Percentiles rank a stretch among this genome's conserved stretches.
Conservation (phyloP, 2,888 invertebrate species). For the Cyrtodaria siliqua region DNA sequence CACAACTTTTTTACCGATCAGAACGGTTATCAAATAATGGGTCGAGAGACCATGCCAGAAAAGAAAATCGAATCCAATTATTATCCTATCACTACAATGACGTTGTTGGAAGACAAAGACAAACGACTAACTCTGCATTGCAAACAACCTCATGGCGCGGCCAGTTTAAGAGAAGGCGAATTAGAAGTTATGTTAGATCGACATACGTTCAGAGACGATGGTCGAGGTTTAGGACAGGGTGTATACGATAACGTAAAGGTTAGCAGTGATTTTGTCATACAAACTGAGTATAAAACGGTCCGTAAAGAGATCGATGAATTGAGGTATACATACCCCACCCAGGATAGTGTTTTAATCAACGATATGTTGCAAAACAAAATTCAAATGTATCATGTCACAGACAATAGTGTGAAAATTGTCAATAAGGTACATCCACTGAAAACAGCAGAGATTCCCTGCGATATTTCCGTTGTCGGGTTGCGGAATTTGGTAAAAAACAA, state of each 20-base stretch:
- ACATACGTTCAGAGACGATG: constrained; percentile 80
- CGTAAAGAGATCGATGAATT: constrained; percentile 17
- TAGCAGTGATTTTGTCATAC: constrained; percentile 74
- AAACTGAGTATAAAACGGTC: constrained; percentile 68
- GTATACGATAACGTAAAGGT: constrained; percentile 80
- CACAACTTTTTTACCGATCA: constrained; percentile 82
- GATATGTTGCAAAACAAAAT: constrained; percentile 70
- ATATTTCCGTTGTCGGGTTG: constrained; percentile 72
- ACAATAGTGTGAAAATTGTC: constrained; percentile 62
- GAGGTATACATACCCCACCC: constrained; percentile 62
- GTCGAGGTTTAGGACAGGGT: constrained; percentile 82
- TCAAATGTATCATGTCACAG: constrained; percentile 57
- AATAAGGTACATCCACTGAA: constrained; percentile 57
- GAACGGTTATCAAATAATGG: constrained; percentile 82
- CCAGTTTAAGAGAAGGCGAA: constrained; percentile 75
- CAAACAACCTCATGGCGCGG: constrained; percentile 83
- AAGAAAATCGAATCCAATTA: constrained; percentile 81
- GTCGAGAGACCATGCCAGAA: constrained; percentile 71
- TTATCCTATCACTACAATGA: constrained; percentile 82
- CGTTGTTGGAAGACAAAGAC: constrained; percentile 77
- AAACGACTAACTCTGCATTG: constrained; percentile 78
- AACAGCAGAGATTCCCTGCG: constrained; percentile 74
- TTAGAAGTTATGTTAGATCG: constrained; percentile 85
- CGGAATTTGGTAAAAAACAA: constrained; percentile 75
- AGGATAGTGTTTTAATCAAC: constrained; percentile 56